Conservation (phyloP, 1,140 invertebrate genomes). For the Drosophila truncata region DNA sequence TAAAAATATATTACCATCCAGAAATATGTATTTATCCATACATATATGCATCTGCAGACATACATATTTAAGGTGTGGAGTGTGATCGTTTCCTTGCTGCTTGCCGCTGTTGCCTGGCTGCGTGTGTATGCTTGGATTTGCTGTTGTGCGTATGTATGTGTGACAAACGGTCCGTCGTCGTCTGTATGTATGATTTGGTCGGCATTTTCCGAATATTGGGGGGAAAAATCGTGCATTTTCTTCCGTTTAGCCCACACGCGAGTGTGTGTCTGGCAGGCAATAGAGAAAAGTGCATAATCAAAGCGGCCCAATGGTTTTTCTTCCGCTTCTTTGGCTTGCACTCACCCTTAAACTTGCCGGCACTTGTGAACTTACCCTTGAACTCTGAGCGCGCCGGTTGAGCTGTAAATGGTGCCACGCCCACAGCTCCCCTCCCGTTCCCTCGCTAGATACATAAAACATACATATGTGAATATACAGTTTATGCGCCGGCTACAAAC, state of each 20-base stretch:
- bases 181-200: constrained; percentile 39
- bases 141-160: constrained; percentile 16
- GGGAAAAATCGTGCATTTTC: constrained; percentile 28
- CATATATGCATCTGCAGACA: constrained; percentile 51
- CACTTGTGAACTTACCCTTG: constrained; percentile 55
- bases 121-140: constrained; percentile 37
- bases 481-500: constrained; percentile 2
- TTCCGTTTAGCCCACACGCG: constrained; percentile 14
- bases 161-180: constrained; percentile 20
- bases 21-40: constrained; percentile 64
- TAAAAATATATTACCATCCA: constrained; percentile 42
- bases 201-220: constrained; percentile 39
- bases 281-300: constrained; percentile 21
- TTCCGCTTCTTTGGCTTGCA: constrained; percentile 10
- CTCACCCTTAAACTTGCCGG: constrained; percentile 50
- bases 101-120: constrained; percentile 1
- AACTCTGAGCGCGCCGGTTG: constrained; percentile 42
- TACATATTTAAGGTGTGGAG: constrained; percentile 52
- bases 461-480: not conserved
- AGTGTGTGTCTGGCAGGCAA: constrained; percentile 8
- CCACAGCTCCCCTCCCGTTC: constrained; percentile 16
- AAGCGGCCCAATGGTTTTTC: constrained; percentile 15
- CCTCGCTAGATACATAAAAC: not conserved
- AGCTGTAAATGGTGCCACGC: constrained; percentile 47
- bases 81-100: constrained; percentile 48